Conservation (phyloP, 2,888 invertebrate species). For the Apodemia duryi region DNA sequence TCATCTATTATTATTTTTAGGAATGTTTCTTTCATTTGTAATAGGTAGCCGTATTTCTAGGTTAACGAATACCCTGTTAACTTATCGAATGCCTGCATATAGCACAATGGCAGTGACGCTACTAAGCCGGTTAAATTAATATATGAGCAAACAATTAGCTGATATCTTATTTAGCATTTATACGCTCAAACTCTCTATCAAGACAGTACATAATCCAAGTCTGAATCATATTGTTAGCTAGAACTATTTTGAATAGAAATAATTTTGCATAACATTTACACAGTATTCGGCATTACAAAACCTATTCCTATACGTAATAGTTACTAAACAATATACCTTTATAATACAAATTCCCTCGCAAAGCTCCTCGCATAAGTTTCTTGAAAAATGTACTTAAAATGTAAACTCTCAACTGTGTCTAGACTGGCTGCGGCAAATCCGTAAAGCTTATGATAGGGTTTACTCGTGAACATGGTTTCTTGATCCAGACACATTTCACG, state of each 20-base stretch:
- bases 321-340: conserved; percentile 5
- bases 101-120: too few species aligned
- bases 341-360: conserved; percentile 14
- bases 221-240: too few species aligned
- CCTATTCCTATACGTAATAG: background rate
- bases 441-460: conserved; percentile 32
- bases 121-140: too few species aligned
- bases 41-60: too few species aligned
- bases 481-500: conserved; percentile 27
- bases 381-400: conserved; percentile 26
- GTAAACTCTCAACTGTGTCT: conserved; percentile 29
- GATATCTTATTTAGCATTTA: too few species aligned
- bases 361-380: conserved; percentile 24
- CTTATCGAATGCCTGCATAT: too few species aligned
- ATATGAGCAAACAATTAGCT: too few species aligned
- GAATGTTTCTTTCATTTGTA: too few species aligned
- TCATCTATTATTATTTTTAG: too few species aligned
- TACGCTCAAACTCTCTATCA: too few species aligned
- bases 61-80: too few species aligned
- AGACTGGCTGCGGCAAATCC: conserved; percentile 33
- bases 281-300: background rate
- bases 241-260: background rate
- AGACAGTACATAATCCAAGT: too few species aligned
- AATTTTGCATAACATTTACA: background rate
- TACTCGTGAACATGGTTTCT: conserved; percentile 27